A percentile compares a stretch with the other conserved stretches of the same genome.
Evolutionary conservation across 2,797 vertebrate genomes (phyloP).

Genomic region (Falco novaeseelandiae): DNA sequence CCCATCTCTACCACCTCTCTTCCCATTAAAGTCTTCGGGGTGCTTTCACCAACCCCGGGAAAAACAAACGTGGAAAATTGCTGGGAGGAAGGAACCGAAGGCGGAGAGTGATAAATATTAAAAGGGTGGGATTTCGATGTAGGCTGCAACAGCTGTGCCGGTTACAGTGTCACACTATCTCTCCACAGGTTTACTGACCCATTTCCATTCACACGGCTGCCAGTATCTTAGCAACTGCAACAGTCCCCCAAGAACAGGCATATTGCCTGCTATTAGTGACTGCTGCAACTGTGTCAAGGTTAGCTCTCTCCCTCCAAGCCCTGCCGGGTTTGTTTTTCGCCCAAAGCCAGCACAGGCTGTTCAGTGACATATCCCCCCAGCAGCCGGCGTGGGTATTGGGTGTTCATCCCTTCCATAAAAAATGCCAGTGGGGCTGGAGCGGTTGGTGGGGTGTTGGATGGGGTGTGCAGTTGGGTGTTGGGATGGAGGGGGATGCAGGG

Average conservation of each 20-base stretch:
- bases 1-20: not conserved
- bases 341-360: conserved; percentile 66
- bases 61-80: conserved; percentile 55
- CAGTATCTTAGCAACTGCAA: conserved; percentile 99
- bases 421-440: not conserved
- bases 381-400: not conserved
- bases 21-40: not conserved
- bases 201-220: conserved; percentile 94
- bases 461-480: not conserved
- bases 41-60: conserved; percentile 40
- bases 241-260: conserved; percentile 89
- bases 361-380: not conserved
- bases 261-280: conserved; percentile 82
- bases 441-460: not conserved
- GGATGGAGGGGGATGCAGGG: not conserved
- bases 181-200: conserved; percentile 96
- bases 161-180: conserved; percentile 91
- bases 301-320: conserved; percentile 79
- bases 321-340: conserved; percentile 70
- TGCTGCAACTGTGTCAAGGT: conserved; percentile 84
- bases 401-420: not conserved
- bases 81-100: conserved; percentile 76
- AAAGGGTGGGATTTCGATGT: conserved; percentile 84
- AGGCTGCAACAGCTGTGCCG: conserved; percentile 86
- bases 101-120: conserved; percentile 84